phyloP scores from a whole-genome alignment of 2,888 invertebrate genomes.

The Caenorhabditis plicata region DNA sequence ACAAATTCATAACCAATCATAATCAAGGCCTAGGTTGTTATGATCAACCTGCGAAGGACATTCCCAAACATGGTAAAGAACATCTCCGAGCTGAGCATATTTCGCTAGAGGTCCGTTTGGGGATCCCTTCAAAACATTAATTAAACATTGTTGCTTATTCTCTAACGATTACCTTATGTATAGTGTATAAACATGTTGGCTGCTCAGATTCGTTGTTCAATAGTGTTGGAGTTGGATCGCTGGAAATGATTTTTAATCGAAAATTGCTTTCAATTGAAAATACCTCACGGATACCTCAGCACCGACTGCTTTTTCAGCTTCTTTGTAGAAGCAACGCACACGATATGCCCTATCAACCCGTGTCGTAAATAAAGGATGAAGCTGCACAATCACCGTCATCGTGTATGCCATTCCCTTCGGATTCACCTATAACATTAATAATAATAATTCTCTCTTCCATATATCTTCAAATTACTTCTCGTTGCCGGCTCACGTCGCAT shows the following conservation, averaged over 20 bases:
- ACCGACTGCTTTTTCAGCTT: slow-evolving; percentile 55
- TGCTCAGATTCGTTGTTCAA: slow-evolving; percentile 38
- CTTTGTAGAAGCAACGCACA: slow-evolving; percentile 63
- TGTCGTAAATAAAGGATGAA: slow-evolving; percentile 62
- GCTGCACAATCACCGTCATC: slow-evolving; percentile 63
- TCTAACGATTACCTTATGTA: no score
- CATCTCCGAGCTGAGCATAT: slow-evolving; percentile 51
- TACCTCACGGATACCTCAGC: slow-evolving; percentile 37
- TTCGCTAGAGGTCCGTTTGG: slow-evolving; percentile 59
- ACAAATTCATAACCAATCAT: neutral
- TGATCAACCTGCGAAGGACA: slow-evolving; percentile 47
- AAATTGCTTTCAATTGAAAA: neutral
- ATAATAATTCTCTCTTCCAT: neutral
- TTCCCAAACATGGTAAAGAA: slow-evolving; percentile 63
- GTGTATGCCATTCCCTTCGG: slow-evolving; percentile 62
- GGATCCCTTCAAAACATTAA: no score
- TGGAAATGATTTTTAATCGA: slow-evolving; percentile 24
- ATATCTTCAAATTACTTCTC: slow-evolving; percentile 46
- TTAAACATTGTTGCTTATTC: no score
- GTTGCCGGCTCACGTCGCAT: slow-evolving; percentile 59
- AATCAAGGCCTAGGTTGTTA: neutral
- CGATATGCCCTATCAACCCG: slow-evolving; percentile 62
- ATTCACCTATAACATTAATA: slow-evolving; percentile 41
- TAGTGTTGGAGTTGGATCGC: slow-evolving; percentile 51
- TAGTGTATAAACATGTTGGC: slow-evolving; percentile 57